Conservation (phyloP, 2,113 vertebrate genomes). For the Geococcyx californianus region DNA sequence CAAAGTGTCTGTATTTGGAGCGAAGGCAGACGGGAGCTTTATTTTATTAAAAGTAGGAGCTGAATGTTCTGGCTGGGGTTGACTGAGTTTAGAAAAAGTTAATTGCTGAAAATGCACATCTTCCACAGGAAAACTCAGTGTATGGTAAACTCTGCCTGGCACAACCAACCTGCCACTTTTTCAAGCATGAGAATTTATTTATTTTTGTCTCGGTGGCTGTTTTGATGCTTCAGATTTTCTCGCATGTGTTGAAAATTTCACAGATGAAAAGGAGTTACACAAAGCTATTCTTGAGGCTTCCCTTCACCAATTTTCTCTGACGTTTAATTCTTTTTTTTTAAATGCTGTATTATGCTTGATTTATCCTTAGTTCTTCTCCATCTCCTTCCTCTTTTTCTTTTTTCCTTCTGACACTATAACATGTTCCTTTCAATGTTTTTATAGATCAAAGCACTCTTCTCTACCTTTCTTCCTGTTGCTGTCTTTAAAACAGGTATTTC, state of each 20-base stretch:
- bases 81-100: neutral
- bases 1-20: neutral
- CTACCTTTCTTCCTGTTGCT: neutral
- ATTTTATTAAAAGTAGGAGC: neutral
- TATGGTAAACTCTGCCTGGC: neutral
- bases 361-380: neutral
- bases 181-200: neutral
- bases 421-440: slow-evolving; percentile 17
- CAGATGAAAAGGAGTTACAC: neutral
- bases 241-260: neutral
- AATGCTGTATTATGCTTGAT: neutral
- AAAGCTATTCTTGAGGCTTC: neutral
- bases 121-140: neutral
- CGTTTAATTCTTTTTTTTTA: neutral
- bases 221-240: neutral
- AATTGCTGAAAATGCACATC: neutral
- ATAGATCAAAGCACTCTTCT: slow-evolving; percentile 12
- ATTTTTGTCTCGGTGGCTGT: neutral
- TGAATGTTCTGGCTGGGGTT: neutral
- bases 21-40: neutral
- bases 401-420: neutral
- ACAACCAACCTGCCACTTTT: neutral
- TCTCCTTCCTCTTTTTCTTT: neutral
- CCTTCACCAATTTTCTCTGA: neutral
- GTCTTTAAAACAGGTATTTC: slow-evolving; percentile 6